These are phyloP conservation scores for Pongo abelii DNA, from an alignment of 2,113 vertebrate species.

Conservation along the genomic window DNA sequence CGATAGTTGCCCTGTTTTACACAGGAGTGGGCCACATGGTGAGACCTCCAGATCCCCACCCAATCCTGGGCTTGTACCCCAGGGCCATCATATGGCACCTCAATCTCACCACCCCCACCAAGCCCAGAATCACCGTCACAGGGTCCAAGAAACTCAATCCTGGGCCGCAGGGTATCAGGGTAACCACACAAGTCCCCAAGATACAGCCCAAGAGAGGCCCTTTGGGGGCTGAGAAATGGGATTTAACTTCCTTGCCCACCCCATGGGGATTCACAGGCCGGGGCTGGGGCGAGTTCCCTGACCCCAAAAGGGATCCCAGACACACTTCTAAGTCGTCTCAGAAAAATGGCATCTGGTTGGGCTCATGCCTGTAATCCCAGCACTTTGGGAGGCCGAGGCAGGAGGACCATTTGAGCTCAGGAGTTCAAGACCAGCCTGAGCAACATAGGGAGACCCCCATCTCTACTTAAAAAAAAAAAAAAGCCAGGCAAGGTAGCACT, in stretches of 20 bases:
- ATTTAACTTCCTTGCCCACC: background rate
- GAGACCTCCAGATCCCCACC: background rate
- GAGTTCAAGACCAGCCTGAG: background rate
- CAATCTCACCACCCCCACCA: background rate
- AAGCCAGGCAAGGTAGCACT: no score
- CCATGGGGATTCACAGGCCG: background rate
- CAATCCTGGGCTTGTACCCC: background rate
- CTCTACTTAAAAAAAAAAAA: background rate
- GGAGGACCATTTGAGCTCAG: background rate
- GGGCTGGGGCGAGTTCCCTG: background rate
- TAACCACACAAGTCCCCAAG: background rate
- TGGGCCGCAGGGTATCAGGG: background rate
- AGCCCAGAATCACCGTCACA: fast-evolving
- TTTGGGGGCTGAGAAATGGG: background rate
- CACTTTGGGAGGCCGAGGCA: background rate
- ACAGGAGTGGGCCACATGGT: background rate
- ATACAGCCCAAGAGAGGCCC: background rate
- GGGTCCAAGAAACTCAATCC: background rate
- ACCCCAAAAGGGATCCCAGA: background rate
- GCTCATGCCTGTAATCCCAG: background rate
- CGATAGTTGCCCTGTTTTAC: background rate
- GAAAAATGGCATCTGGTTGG: background rate
- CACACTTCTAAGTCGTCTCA: background rate
- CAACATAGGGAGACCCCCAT: background rate
- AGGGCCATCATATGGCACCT: background rate